These are phyloP conservation scores for Acipenser transmontanus DNA, from an alignment of 2,797 vertebrate species.

Conservation along the genomic window DNA sequence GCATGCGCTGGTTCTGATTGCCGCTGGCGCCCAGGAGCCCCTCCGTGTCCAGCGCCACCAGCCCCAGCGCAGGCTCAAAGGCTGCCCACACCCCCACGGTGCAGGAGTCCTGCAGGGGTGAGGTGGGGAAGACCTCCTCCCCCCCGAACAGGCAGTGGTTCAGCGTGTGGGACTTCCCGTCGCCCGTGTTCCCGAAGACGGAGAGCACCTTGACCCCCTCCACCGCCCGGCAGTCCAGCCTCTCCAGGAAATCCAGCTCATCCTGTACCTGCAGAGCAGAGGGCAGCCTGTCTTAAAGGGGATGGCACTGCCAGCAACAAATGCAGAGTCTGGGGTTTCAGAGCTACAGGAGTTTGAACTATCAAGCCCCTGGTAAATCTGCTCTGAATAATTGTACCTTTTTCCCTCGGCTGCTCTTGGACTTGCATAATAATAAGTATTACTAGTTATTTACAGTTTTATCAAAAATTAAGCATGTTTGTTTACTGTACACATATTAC, in stretches of 20 bases:
- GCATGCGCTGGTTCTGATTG: conserved; percentile 69
- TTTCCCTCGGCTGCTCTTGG: no score
- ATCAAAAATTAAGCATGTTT: no score
- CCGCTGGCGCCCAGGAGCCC: conserved; percentile 65
- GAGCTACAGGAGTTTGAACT: no score
- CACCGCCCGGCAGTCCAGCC: conserved; percentile 50
- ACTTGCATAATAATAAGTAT: no score
- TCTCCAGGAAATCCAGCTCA: conserved; percentile 53
- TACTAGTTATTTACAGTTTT: no score
- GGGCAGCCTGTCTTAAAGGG: not conserved
- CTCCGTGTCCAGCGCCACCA: conserved; percentile 70
- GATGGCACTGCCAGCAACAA: no score
- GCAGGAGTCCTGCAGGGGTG: conserved; percentile 68
- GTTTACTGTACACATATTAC: no score
- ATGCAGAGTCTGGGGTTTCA: no score
- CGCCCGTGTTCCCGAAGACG: conserved; percentile 76
- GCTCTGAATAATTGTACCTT: no score
- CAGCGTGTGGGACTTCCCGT: conserved; percentile 77
- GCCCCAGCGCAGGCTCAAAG: conserved; percentile 50
- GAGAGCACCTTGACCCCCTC: conserved; percentile 68
- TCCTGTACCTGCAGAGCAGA: conserved; percentile 45
- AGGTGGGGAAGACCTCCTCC: conserved; percentile 65
- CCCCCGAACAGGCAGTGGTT: conserved; percentile 68
- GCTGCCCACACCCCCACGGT: conserved; percentile 75
- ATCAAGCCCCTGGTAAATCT: no score